These are phyloP conservation scores for Ypsolopha scabrella DNA, from an alignment of 2,888 invertebrate species.

Conservation along the genomic window DNA sequence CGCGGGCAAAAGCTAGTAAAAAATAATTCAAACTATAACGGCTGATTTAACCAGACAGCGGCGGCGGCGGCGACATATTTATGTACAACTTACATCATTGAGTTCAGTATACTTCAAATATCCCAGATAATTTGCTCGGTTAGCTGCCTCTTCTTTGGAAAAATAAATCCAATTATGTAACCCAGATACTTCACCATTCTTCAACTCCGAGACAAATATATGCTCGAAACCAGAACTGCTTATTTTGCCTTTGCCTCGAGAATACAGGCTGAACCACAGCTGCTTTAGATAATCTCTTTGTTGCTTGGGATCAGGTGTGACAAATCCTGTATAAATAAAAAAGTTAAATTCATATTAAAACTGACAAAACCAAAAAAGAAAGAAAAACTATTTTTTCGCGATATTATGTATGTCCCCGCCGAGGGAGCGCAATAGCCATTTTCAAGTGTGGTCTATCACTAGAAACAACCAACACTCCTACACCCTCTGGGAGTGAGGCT, in stretches of 20 bases:
- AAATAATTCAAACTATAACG: no score
- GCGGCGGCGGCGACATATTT: no score
- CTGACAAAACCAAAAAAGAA: not conserved
- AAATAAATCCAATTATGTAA: constrained; percentile 95
- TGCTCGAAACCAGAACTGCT: constrained; percentile 96
- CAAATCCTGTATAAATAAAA: constrained; percentile 54
- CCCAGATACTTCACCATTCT: constrained; percentile 82
- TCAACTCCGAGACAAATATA: constrained; percentile 89
- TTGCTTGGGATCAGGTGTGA: constrained; percentile 74
- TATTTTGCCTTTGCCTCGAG: constrained; percentile 80
- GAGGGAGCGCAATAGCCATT: no score
- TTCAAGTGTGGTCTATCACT: no score
- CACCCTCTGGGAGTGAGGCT: no score
- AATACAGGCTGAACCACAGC: constrained; percentile 86
- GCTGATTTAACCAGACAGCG: no score
- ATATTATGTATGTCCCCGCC: no score
- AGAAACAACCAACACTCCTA: not conserved
- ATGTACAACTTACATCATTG: constrained; percentile 72
- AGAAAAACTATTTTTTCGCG: not conserved
- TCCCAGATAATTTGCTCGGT: constrained; percentile 82
- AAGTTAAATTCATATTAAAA: not conserved
- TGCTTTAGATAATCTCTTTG: constrained; percentile 80
- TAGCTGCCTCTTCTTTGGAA: constrained; percentile 78
- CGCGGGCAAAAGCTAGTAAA: no score
- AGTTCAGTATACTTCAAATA: constrained; percentile 79